A percentile compares a stretch with the other conserved stretches of the same genome.
These are phyloP conservation scores for Sisyra terminalis DNA, from an alignment of 2,888 invertebrate genomes.

Conservation along the genomic window DNA sequence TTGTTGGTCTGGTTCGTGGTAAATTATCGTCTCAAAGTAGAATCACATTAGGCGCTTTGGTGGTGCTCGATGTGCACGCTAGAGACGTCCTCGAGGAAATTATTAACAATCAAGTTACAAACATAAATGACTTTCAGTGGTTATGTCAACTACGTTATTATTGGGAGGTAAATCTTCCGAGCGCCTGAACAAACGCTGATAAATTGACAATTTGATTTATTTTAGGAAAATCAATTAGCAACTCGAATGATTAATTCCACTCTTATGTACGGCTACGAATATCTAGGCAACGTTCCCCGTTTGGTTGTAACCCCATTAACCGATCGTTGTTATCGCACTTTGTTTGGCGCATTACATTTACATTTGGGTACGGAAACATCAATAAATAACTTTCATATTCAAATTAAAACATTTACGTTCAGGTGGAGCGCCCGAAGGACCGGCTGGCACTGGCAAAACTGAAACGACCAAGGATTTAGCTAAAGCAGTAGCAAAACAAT, in stretches of 20 bases:
- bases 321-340: conserved; percentile 80
- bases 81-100: conserved; percentile 67
- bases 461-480: conserved; percentile 92
- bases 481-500: conserved; percentile 90
- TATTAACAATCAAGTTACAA: conserved; percentile 42
- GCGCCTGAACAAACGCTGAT: neutral
- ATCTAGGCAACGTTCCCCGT: conserved; percentile 75
- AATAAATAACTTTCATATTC: neutral
- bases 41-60: conserved; percentile 77
- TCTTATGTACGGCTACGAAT: conserved; percentile 84
- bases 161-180: conserved; percentile 44
- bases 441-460: conserved; percentile 60
- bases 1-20: conserved; percentile 74
- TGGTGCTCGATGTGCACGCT: conserved; percentile 86
- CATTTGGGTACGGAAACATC: conserved; percentile 43
- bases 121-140: conserved; percentile 81
- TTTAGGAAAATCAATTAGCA: conserved; percentile 35
- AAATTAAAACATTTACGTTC: neutral
- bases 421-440: conserved; percentile 34
- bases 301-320: conserved; percentile 89
- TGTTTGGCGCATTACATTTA: conserved; percentile 81
- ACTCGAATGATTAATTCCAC: conserved; percentile 84
- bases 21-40: conserved; percentile 70
- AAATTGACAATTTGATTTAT: neutral
- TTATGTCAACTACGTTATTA: conserved; percentile 73